Evolutionary conservation across 2,797 vertebrate genomes (phyloP), one percentile per base, ranked within the genome.

Genomic region (Pseudochirops cupreus): DNA sequence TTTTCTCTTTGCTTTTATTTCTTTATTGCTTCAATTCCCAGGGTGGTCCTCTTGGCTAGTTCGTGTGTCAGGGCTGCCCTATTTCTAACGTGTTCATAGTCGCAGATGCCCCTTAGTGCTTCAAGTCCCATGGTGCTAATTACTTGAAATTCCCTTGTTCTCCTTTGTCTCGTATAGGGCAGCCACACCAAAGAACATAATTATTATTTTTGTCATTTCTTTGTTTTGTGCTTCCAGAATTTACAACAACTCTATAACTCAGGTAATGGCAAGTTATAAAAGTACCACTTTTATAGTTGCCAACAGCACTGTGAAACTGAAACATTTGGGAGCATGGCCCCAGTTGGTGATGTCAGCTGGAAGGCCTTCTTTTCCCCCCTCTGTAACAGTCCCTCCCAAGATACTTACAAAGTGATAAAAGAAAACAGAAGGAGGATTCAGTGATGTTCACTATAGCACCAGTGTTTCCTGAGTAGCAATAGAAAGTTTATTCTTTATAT

Each of bases 1-100:
- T 87, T 29, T 92, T 90, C 91, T 58, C 18, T 96, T 95, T 67
- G 58, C 33, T 50, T 94, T 91, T 91, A 57, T 96, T 57, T 94
- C 56, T 91, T 94, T 93, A 92, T 93, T 91, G 91, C 56, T n/a
- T 90, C 92, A 59, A 94, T 94, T 87, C 92, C 94, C 93, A 28
- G 4, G 87, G 39, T 39, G 55, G 0, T 18, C 3, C 62, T 91
- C 94, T 14, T 9, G 26, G 29, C 58, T 67, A 0, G 3, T 56
- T 94, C 74, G n/a, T 56, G 56, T 46, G 13, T 12, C 1, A 7
- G 18, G 57, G 59, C 54, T 89, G 28, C 90, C 39, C 92, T 54
- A n/a, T 94, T 93, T 93, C 55, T 94, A 53, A 5, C 1, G 5
- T 0, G 7, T 1, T 62, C 50, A 14, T 0, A 31, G 50, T 54